These are phyloP conservation scores for Cossypha dichroa DNA, from an alignment of 2,797 vertebrate species.

Conservation along the genomic window DNA sequence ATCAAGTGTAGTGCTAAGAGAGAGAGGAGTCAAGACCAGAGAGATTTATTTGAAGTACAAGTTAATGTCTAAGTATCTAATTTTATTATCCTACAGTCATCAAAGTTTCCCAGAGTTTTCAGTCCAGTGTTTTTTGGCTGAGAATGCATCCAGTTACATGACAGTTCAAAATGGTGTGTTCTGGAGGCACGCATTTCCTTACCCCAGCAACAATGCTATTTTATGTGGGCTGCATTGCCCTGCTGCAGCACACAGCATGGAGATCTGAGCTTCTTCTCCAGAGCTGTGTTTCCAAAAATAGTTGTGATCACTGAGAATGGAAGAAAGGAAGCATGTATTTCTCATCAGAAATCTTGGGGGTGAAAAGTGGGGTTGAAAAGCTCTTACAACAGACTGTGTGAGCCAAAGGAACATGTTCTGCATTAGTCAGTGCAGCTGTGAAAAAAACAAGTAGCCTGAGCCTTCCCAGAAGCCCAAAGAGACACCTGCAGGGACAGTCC, in stretches of 20 bases:
- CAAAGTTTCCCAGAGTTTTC: not conserved
- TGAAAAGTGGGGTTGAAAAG: not conserved
- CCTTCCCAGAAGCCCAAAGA: not conserved
- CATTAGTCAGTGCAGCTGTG: not conserved
- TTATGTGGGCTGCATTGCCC: rapidly evolving
- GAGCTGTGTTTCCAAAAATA: not conserved
- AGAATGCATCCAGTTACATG: not conserved
- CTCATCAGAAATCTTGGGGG: not conserved
- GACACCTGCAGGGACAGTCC: not conserved
- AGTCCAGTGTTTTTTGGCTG: not conserved
- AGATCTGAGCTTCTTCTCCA: not conserved
- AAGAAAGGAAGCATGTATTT: not conserved
- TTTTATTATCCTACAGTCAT: not conserved
- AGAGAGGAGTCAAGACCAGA: not conserved
- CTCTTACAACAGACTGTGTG: not conserved
- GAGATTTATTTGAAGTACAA: not conserved
- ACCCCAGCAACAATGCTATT: rapidly evolving
- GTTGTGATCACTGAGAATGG: not conserved
- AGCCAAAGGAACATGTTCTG: not conserved
- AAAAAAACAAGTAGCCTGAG: not conserved
- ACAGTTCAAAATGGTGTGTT: not conserved
- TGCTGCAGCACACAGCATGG: rapidly evolving
- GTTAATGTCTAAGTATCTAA: not conserved
- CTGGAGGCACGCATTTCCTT: not conserved
- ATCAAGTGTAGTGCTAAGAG: not conserved